Percentiles rank a stretch among this genome's conserved stretches.
These are phyloP conservation scores for Cataglyphis livida DNA, from an alignment of 2,888 invertebrate genomes.

Conservation along the genomic window DNA sequence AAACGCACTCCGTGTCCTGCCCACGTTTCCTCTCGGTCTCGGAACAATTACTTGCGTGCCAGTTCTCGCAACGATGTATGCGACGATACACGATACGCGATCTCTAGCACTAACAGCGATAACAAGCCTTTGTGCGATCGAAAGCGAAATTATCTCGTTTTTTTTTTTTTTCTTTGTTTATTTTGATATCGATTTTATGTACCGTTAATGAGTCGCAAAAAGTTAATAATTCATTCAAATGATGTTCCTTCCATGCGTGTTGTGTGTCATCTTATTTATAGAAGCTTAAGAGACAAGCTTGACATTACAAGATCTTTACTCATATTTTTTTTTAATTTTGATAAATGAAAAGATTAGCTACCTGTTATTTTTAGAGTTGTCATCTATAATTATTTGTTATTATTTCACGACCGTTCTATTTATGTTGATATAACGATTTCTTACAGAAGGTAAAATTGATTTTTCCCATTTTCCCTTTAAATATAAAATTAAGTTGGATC, in stretches of 20 bases:
- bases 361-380: slow-evolving; percentile 1
- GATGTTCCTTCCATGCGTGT: not conserved
- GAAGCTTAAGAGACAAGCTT: slow-evolving; percentile 1
- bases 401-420: not conserved
- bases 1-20: slow-evolving; percentile 28
- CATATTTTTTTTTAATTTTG: not conserved
- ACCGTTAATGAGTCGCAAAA: not conserved
- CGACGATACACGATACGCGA: slow-evolving; percentile 1
- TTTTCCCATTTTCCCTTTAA: not conserved
- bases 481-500: not conserved
- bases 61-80: slow-evolving; percentile 35
- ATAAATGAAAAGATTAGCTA: not conserved
- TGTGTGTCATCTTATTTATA: slow-evolving; percentile 2
- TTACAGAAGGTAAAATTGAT: not conserved
- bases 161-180: not conserved
- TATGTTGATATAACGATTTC: not conserved
- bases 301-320: not conserved
- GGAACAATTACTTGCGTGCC: slow-evolving; percentile 50
- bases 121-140: not conserved
- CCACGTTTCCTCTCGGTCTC: slow-evolving; percentile 41
- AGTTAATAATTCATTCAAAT: not conserved
- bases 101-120: not conserved
- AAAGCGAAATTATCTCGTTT: not conserved
- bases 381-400: not conserved
- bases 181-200: not conserved